A percentile compares a stretch with the other conserved stretches of the same genome.
Evolutionary conservation across 1,140 invertebrate species (phyloP).

Genomic region (Harpegnathos saltator): DNA sequence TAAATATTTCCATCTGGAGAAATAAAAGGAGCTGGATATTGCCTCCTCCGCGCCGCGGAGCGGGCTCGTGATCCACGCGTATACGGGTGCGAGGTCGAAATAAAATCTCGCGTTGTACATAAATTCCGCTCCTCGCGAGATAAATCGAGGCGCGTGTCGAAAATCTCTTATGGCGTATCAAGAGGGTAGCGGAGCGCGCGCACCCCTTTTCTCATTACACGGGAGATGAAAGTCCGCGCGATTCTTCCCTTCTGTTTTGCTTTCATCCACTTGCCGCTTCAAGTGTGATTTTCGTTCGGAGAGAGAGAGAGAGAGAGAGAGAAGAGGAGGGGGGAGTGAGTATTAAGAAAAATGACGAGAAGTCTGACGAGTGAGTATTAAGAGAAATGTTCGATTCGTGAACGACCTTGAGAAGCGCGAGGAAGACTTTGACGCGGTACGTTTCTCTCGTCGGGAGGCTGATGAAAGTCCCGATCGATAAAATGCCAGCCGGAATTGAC

Average conservation of each 20-base stretch:
- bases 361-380: neutral
- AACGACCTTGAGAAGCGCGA: neutral
- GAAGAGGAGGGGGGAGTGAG: no score
- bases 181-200: neutral
- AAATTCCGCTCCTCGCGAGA: slow-evolving; percentile 15
- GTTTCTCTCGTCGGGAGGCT: slow-evolving; percentile 1
- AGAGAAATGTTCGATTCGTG: neutral
- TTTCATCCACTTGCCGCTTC: neutral
- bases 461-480: slow-evolving; percentile 41
- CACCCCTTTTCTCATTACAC: neutral
- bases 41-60: neutral
- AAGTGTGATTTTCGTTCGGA: neutral
- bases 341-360: neutral
- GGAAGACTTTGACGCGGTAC: neutral
- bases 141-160: neutral
- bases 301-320: neutral
- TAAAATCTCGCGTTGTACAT: slow-evolving; percentile 20
- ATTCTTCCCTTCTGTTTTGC: neutral
- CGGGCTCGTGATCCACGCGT: neutral
- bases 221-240: neutral
- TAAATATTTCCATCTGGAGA: slow-evolving; percentile 42
- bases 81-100: neutral
- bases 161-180: slow-evolving; percentile 8
- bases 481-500: slow-evolving; percentile 31
- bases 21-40: slow-evolving; percentile 20